Conservation (phyloP, 2,888 invertebrate species). For the Crossocerus cetratus region DNA sequence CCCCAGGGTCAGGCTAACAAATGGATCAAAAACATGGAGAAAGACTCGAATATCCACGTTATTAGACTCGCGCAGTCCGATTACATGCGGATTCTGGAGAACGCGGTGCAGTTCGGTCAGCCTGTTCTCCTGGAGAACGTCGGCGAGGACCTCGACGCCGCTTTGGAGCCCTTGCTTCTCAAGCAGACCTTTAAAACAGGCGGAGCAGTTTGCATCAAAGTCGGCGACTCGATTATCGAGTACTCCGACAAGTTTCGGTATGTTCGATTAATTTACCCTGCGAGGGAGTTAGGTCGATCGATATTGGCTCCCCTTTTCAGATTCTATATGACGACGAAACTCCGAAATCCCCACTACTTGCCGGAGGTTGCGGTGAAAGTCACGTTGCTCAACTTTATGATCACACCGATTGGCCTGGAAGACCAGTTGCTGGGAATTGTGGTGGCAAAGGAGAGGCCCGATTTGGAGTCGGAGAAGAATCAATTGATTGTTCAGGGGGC, state of each 20-base stretch:
- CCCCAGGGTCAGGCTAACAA: constrained; percentile 96
- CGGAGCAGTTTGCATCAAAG: constrained; percentile 89
- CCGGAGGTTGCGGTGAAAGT: constrained; percentile 96
- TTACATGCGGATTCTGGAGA: constrained; percentile 89
- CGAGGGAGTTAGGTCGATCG: too few species aligned
- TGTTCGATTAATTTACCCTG: too few species aligned
- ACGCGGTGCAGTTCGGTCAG: constrained; percentile 91
- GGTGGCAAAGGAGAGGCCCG: constrained; percentile 94
- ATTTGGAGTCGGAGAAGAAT: constrained; percentile 93
- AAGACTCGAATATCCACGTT: constrained; percentile 86
- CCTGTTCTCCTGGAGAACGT: constrained; percentile 94
- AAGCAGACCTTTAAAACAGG: constrained; percentile 95
- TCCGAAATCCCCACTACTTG: constrained; percentile 95
- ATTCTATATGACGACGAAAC: constrained; percentile 95
- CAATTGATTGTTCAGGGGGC: constrained; percentile 93
- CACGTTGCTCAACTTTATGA: constrained; percentile 95
- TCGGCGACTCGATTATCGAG: constrained; percentile 94
- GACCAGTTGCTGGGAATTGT: constrained; percentile 94
- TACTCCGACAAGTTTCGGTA: constrained; percentile 91
- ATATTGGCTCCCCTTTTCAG: constrained; percentile 75
- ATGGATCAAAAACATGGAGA: constrained; percentile 97
- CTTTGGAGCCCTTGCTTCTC: constrained; percentile 90
- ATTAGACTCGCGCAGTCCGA: constrained; percentile 89
- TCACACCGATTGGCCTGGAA: constrained; percentile 91
- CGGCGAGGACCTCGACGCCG: constrained; percentile 93